A percentile compares a stretch with the other conserved stretches of the same genome.
Evolutionary conservation across 2,888 invertebrate species (phyloP).

Genomic region (Axea sp.): DNA sequence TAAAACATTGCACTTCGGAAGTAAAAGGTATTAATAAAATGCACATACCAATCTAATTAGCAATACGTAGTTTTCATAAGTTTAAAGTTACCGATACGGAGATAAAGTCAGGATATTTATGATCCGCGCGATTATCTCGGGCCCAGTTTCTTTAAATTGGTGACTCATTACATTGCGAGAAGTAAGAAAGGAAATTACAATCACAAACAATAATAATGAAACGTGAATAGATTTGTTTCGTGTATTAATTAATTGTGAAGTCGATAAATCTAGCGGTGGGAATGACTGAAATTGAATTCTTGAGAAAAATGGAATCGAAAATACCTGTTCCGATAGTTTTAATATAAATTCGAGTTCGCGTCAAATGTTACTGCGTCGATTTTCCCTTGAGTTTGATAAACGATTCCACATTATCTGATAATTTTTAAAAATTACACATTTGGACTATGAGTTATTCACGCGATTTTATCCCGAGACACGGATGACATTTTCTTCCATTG

Average conservation of each 20-base stretch:
- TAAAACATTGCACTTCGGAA: too few relatives aligned
- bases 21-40: slow-evolving; percentile 27
- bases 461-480: neutral
- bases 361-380: too few relatives aligned
- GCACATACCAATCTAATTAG: slow-evolving; percentile 52
- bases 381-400: neutral
- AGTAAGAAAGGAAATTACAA: slow-evolving; percentile 35
- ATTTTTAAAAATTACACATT: neutral
- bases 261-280: slow-evolving; percentile 31
- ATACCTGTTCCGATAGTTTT: slow-evolving; percentile 3
- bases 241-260: slow-evolving; percentile 31
- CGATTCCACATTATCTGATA: slow-evolving; percentile 1
- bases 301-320: slow-evolving; percentile 1
- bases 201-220: neutral
- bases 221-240: slow-evolving; percentile 30
- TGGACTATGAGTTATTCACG: neutral
- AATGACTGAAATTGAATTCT: slow-evolving; percentile 12
- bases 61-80: slow-evolving; percentile 43
- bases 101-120: slow-evolving; percentile 39
- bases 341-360: slow-evolving; percentile 2
- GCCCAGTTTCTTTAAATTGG: slow-evolving; percentile 41
- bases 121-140: slow-evolving; percentile 3
- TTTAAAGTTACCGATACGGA: slow-evolving; percentile 33
- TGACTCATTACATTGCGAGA: slow-evolving; percentile 45
- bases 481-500: neutral